Evolutionary conservation across 2,888 invertebrate genomes (phyloP), one percentile per base, ranked within the genome.

Genomic region (Trilocha varians): DNA sequence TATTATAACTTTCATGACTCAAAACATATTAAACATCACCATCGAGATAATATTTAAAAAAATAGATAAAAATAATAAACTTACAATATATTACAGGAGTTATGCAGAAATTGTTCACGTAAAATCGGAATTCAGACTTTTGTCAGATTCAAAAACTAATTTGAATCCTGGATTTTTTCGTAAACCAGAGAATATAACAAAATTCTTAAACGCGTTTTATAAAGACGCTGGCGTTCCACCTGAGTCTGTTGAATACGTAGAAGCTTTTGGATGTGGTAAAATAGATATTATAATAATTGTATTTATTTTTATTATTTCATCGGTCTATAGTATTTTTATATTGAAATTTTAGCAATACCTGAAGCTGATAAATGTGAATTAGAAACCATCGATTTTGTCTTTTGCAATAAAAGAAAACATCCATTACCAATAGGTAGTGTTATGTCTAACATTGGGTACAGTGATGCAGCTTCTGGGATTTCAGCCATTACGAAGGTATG

Each of bases 201-300:
- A 50, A 1, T 74, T 71, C 40, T 42, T 70, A 1, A 53, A 55
- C 13, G 39, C 48, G 0, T 74, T 76, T 38, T 93, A 93, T 61
- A 55, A 72, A 1, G 89, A 90, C 56, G 87, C 87, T n/a, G 75
- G 78, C 3, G 58, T 93, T 4, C 68, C 88, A 34, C 91, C 91
- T 0, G 57, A 66, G 14, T 52, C 61, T 1, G 82, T 93, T 0
- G 76, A 83, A 34, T 93, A 88, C 58, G 79, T 93, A 16, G 93
- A 93, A 65, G 90, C 91, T 17, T 91, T 91, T 65, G 91, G 91
- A 13, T 88, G 90, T 41, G 91, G 91, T 55, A 50, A 44, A n/a
- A n/a, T 9, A 13, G 33, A n/a, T n/a, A n/a, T n/a, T n/a, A n/a
- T n/a, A n/a, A n/a, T n/a, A n/a, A n/a, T n/a, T n/a, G n/a, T n/a